Evolutionary conservation across 2,113 vertebrate genomes (phyloP).

Genomic region (Ornithorhynchus anatinus): DNA sequence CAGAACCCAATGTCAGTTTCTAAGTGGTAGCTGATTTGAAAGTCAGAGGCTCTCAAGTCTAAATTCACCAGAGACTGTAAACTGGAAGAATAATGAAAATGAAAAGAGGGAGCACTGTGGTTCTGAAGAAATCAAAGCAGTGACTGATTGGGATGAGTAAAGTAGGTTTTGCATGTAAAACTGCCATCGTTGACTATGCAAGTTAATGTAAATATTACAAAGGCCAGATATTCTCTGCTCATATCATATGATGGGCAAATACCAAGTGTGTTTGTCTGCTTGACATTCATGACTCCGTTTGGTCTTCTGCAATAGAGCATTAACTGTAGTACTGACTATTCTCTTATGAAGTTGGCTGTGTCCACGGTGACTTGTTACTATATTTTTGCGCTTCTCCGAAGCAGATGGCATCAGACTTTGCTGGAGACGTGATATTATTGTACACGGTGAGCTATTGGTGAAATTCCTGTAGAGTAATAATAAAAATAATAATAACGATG

Average conservation of each 20-base stretch:
- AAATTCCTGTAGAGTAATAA: slow-evolving; percentile 29
- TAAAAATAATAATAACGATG: too few relatives aligned
- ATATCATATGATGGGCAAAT: slow-evolving; percentile 19
- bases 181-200: neutral
- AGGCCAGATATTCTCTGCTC: neutral
- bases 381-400: slow-evolving; percentile 39
- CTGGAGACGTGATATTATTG: slow-evolving; percentile 7
- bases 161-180: neutral
- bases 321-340: slow-evolving; percentile 38
- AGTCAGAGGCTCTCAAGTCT: slow-evolving; percentile 14
- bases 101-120: slow-evolving; percentile 4
- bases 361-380: neutral
- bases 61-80: slow-evolving; percentile 12
- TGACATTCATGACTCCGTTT: slow-evolving; percentile 20
- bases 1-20: neutral
- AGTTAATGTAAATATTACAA: slow-evolving; percentile 38
- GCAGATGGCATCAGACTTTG: slow-evolving; percentile 21
- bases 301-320: slow-evolving; percentile 40
- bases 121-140: neutral
- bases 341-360: slow-evolving; percentile 21
- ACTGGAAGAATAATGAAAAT: slow-evolving; percentile 32
- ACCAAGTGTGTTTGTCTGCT: slow-evolving; percentile 20
- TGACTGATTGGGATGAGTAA: slow-evolving; percentile 23
- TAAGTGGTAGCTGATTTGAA: slow-evolving; percentile 25
- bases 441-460: slow-evolving; percentile 28